phyloP scores from a whole-genome alignment of 1,140 invertebrate species.

The Micrasema longulum region DNA sequence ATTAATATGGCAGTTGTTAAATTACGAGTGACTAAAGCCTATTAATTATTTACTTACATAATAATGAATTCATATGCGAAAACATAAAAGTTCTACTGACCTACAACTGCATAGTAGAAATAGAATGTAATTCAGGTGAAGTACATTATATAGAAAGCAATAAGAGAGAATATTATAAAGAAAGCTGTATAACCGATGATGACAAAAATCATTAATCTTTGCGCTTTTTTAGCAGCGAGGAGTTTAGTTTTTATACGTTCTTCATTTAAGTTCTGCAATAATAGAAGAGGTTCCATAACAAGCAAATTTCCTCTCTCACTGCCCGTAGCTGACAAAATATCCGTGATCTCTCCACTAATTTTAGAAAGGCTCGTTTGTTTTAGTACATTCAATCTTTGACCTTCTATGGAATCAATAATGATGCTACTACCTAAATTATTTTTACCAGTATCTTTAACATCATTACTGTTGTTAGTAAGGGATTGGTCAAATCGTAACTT shows the following conservation, averaged over 20 bases:
- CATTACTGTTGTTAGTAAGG: conserved; percentile 1
- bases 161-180: conserved; percentile 46
- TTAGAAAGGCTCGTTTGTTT: conserved; percentile 30
- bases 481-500: conserved; percentile 44
- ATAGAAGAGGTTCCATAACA: conserved; percentile 51
- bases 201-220: conserved; percentile 46
- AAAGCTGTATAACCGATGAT: conserved; percentile 50
- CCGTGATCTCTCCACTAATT: conserved; percentile 35
- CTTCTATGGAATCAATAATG: conserved; percentile 28
- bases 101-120: background rate
- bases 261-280: conserved; percentile 52
- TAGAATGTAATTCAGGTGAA: conserved; percentile 21
- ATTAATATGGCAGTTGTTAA: conserved; percentile 8
- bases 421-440: conserved; percentile 21
- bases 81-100: background rate
- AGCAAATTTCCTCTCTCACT: conserved; percentile 47
- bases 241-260: conserved; percentile 49
- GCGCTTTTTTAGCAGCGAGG: conserved; percentile 45
- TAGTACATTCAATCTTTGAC: too few species aligned
- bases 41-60: background rate
- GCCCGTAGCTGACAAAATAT: conserved; percentile 37
- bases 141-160: conserved; percentile 51
- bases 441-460: conserved; percentile 41
- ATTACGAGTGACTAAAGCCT: background rate
- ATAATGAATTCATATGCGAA: background rate